Evolutionary conservation across 2,797 vertebrate genomes (phyloP), one percentile per base, ranked within the genome.

Genomic region (Coccyzus lansbergi): DNA sequence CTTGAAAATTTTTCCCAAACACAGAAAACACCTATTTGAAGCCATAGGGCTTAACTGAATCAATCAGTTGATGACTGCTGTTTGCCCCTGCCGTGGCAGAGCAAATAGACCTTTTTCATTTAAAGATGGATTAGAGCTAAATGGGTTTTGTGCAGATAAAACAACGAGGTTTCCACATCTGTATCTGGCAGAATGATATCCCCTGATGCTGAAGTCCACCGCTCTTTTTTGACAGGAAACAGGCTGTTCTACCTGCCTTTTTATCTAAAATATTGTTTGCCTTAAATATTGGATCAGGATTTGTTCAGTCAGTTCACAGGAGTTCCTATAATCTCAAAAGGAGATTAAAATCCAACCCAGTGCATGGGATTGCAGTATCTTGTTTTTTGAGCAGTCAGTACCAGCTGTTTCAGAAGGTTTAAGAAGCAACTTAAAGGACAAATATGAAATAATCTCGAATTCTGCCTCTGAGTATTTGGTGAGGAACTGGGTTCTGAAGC

Each of bases 101-200:
- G 53, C 44, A 93, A 93, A 82, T 25, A 53, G 69, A 24, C 34
- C 12, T 44, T 70, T 80, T 83, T 56, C 42, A 69, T 46, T 89
- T 51, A 58, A 25, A 71, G 18, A n/a, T 42, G 29, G 40, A 56
- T 89, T 92, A 82, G 31, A 13, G 24, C 20, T 87, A 72, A 65
- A 69, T 80, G 67, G 51, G 21, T 31, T 89, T 78, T 91, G 75
- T 42, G 48, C 51, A 82, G 78, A 92, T 82, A 91, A 95, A 93
- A 68, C 0, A 58, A 48, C 24, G 86, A 46, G 25, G 24, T 62
- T 86, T 56, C 36, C 31, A 65, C 22, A 36, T 69, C 38, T 81
- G 13, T 69, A 59, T 86, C 60, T 74, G 75, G 25, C 34, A 92
- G 53, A 51, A 38, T 79, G 24, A 33, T 69, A 51, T 67, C 21